Evolutionary conservation across 2,113 vertebrate species (phyloP).

Genomic region (Hemicordylus capensis): DNA sequence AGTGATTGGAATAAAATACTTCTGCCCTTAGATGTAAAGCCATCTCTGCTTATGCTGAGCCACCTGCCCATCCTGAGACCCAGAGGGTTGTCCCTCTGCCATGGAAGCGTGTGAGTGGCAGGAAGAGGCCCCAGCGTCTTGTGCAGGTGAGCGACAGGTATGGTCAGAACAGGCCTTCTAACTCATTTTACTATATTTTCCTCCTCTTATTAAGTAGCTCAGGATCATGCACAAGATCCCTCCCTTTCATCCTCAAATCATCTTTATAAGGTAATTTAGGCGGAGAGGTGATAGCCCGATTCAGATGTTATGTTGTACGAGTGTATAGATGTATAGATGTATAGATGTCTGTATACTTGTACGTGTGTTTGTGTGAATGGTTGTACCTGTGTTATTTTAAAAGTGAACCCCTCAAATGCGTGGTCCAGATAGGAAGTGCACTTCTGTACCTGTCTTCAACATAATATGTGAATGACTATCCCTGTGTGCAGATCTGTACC

Average conservation of each 20-base stretch:
- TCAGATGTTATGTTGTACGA: too few species aligned
- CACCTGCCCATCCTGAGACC: rapidly evolving
- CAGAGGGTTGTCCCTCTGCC: not conserved
- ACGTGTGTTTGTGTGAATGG: too few species aligned
- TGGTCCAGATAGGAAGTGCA: too few species aligned
- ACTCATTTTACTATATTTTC: not conserved
- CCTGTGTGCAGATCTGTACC: too few species aligned
- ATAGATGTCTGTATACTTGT: too few species aligned
- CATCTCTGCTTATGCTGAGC: not conserved
- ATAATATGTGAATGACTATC: too few species aligned
- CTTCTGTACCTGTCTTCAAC: too few species aligned
- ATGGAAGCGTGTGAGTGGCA: slow-evolving; percentile 57
- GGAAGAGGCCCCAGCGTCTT: slow-evolving; percentile 73
- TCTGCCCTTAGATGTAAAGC: rapidly evolving
- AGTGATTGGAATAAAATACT: not conserved
- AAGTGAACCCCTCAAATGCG: too few species aligned
- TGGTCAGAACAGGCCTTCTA: not conserved
- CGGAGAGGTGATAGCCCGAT: too few species aligned
- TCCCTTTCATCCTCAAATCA: not conserved
- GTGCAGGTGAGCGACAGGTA: slow-evolving; percentile 68
- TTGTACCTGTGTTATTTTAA: too few species aligned
- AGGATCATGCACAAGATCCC: too few species aligned
- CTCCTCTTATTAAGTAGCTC: not conserved
- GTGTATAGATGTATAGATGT: too few species aligned
- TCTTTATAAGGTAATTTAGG: not conserved